These are phyloP conservation scores for Otocyon megalotis DNA, from an alignment of 2,113 vertebrate species.

Conservation along the genomic window DNA sequence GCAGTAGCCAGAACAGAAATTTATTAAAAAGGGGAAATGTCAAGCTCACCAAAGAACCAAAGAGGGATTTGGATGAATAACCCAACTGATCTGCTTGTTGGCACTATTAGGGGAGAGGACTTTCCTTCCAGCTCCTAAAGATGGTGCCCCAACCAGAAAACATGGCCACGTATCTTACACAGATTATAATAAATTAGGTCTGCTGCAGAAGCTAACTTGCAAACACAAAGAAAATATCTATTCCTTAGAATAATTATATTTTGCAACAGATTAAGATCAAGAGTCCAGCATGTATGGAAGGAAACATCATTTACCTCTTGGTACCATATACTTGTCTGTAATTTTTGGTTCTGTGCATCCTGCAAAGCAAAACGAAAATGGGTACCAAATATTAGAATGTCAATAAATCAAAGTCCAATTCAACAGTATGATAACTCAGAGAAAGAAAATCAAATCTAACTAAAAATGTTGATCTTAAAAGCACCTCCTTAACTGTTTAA, in stretches of 20 bases:
- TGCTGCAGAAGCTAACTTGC: neutral
- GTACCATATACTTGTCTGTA: slow-evolving; percentile 93
- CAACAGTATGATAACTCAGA: neutral
- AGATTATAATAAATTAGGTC: neutral
- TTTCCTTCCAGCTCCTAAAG: neutral
- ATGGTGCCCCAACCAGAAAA: neutral
- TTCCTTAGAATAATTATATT: neutral
- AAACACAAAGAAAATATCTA: neutral
- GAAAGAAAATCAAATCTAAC: slow-evolving; percentile 28
- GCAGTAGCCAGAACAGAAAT: slow-evolving; percentile 6
- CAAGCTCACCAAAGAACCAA: neutral
- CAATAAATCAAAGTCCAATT: slow-evolving; percentile 51
- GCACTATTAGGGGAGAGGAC: neutral
- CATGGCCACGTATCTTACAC: neutral
- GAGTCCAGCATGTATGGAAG: slow-evolving; percentile 29
- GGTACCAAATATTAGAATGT: slow-evolving; percentile 15
- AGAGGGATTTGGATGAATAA: neutral
- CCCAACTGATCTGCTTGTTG: neutral
- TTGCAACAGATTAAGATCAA: neutral
- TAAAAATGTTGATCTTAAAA: slow-evolving; percentile 16
- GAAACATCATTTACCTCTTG: slow-evolving; percentile 86
- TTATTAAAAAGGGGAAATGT: neutral
- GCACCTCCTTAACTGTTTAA: neutral
- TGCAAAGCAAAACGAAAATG: slow-evolving; percentile 78
- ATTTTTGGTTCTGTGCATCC: slow-evolving; percentile 93